phyloP scores from a whole-genome alignment of 2,113 vertebrate genomes.

The Pycnonotus jocosus region DNA sequence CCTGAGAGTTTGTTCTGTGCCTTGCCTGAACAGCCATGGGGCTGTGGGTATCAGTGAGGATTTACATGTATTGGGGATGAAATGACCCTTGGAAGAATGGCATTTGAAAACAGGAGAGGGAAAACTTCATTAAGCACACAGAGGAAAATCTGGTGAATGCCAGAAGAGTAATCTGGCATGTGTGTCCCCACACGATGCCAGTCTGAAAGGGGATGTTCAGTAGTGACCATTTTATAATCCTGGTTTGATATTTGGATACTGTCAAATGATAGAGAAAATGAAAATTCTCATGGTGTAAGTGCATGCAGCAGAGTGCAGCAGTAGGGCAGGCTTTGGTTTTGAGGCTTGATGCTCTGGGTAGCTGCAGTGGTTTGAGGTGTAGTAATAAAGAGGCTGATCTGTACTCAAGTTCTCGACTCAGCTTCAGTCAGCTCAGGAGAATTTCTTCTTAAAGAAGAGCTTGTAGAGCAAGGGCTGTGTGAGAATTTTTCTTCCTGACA shows the following conservation, averaged over 20 bases:
- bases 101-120: neutral
- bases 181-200: neutral
- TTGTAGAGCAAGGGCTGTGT: neutral
- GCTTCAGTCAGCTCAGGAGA: neutral
- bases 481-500: neutral
- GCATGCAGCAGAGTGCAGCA: neutral
- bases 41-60: neutral
- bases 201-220: neutral
- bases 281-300: neutral
- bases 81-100: neutral
- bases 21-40: neutral
- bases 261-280: neutral
- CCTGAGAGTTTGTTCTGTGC: neutral
- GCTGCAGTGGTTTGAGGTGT: neutral
- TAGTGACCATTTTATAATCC: neutral
- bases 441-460: neutral
- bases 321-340: neutral
- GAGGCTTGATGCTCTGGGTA: neutral
- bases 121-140: neutral
- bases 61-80: neutral
- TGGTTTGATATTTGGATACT: neutral
- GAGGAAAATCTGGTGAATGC: neutral
- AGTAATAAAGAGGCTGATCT: neutral
- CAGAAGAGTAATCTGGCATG: neutral
- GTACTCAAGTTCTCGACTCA: fast-evolving